phyloP scores from a whole-genome alignment of 2,888 invertebrate genomes.

The Erynnis tages region DNA sequence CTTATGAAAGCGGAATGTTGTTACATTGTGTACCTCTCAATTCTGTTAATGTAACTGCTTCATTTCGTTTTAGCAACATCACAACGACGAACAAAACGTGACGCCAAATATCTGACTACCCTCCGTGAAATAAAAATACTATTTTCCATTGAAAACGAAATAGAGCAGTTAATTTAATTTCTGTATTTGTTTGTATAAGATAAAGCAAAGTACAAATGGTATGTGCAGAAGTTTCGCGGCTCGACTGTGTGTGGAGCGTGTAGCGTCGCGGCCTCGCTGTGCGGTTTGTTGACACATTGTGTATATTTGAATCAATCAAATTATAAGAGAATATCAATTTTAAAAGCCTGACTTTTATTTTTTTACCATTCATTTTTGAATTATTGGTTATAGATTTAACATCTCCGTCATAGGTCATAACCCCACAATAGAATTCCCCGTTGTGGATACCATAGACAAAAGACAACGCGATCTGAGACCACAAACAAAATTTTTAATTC shows the following conservation, averaged over 20 bases:
- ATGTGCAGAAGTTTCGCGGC: conserved; percentile 77
- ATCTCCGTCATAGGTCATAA: too few species aligned
- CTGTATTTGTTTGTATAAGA: conserved; percentile 4
- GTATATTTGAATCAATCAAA: conserved; percentile 82
- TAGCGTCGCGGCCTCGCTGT: conserved; percentile 61
- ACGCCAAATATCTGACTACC: not conserved
- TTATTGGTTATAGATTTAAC: too few species aligned
- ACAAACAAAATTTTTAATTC: too few species aligned
- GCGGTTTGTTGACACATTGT: conserved; percentile 80
- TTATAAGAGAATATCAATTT: conserved; percentile 81
- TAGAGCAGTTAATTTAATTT: conserved; percentile 18
- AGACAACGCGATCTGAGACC: too few species aligned
- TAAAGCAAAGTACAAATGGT: conserved; percentile 69
- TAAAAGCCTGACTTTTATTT: conserved; percentile 50
- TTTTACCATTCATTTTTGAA: not conserved
- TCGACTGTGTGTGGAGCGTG: conserved; percentile 45
- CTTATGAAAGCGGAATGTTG: conserved; percentile 52
- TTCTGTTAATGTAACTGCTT: conserved; percentile 45
- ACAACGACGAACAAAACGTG: not conserved
- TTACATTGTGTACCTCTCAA: conserved; percentile 47
- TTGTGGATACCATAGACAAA: too few species aligned
- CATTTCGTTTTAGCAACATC: conserved; percentile 36
- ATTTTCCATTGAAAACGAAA: conserved; percentile 9
- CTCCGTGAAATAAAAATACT: not conserved
- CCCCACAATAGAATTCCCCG: too few species aligned